Conservation (phyloP, 2,888 invertebrate genomes). For the Gonocerus acuteangulatus region DNA sequence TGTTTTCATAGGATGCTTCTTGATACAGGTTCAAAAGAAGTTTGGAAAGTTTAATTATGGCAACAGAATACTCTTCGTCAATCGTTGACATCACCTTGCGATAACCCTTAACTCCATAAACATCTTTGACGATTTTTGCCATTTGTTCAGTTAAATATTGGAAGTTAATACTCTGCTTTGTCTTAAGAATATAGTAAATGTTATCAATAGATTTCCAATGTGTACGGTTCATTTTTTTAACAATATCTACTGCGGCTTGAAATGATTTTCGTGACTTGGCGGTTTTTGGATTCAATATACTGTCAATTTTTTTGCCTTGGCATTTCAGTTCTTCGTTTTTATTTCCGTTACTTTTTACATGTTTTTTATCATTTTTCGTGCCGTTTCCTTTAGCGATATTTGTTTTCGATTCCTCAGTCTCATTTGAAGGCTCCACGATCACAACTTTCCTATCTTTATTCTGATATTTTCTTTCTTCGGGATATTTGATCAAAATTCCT, state of each 20-base stretch:
- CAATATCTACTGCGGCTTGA: not conserved
- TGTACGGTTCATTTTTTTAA: slow-evolving; percentile 8
- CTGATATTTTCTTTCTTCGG: no score
- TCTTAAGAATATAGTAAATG: not conserved
- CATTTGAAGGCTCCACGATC: no score
- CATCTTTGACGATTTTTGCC: not conserved
- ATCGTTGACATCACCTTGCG: not conserved
- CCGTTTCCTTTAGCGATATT: not conserved
- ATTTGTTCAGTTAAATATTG: not conserved
- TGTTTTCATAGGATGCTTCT: not conserved
- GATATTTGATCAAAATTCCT: no score
- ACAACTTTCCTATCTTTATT: no score
- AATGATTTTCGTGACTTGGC: not conserved
- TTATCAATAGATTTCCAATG: slow-evolving; percentile 13
- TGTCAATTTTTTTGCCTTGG: not conserved
- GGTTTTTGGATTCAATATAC: not conserved
- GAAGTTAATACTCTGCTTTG: not conserved
- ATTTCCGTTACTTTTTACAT: not conserved
- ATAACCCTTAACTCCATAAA: slow-evolving; percentile 5
- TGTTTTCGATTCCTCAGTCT: not conserved
- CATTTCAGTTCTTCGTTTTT: not conserved
- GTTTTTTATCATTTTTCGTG: not conserved
- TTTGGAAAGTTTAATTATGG: not conserved
- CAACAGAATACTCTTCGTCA: not conserved
- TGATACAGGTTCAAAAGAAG: slow-evolving; percentile 9